Base-by-base conservation (phyloP, 1,140 invertebrate species). In the Agrypnia vestita region DNA sequence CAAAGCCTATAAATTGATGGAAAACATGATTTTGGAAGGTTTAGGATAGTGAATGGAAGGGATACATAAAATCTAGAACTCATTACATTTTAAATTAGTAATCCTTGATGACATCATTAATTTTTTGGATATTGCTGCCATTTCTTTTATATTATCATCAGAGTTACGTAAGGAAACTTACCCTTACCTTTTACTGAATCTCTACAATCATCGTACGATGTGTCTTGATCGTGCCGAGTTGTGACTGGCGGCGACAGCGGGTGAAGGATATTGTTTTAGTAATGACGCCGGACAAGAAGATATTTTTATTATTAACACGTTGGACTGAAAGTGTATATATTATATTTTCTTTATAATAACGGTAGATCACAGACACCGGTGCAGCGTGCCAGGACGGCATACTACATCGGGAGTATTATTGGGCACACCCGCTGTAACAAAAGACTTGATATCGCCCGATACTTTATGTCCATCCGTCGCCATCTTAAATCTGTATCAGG, bases 251-350 rank as follows among this genome's bases (percentile, higher is more conserved):
- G 7, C 7, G 19, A n/a, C 69, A 55, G 47, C 69, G 21, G 19
- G 44, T 69, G 64, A 43, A 43, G n/a, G 69, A 85, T 82, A 83
- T 87, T 87, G 85, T 85, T 86, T 86, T 85, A 84, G 86, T 86
- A 87, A 88, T 89, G 86, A 87, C 86, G 56, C 85, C 86, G 86
- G 87, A 88, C 87, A 88, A 88, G 87, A 88, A 88, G 87, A 88
- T 85, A 85, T 89, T 89, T 89, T 88, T 88, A 89, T 88, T 88
- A 88, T 88, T 87, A 86, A 85, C 86, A 87, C 86, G 56, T 85
- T 85, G 87, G 88, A 87, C 87, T 87, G 88, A 87, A 88, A 88
- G 87, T 87, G 87, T 85, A 85, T 88, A 88, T 89, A 87, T 88
- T 88, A 88, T 89, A 87, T 88, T 89, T 88, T 84, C 87, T 87